These are phyloP conservation scores for Cyclopterus lumpus DNA, from an alignment of 2,797 vertebrate species.

Conservation along the genomic window DNA sequence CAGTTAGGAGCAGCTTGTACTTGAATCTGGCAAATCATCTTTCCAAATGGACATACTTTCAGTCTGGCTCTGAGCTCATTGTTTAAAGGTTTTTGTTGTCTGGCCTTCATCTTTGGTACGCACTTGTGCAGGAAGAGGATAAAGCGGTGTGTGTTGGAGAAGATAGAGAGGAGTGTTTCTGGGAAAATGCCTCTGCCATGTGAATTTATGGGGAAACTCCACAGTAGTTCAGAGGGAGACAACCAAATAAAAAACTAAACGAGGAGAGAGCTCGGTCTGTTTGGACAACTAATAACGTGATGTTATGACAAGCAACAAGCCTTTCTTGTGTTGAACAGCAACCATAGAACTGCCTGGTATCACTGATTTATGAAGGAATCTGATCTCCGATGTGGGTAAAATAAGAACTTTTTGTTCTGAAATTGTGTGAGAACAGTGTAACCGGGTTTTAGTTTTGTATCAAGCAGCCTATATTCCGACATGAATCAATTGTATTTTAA, in stretches of 20 bases:
- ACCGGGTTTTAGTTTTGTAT: background rate
- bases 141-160: conserved; percentile 30
- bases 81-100: conserved; percentile 42
- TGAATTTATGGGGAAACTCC: conserved; percentile 60
- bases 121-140: conserved; percentile 52
- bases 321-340: background rate
- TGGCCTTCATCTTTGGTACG: conserved; percentile 31
- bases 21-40: conserved; percentile 22
- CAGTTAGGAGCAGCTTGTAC: conserved; percentile 11
- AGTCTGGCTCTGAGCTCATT: conserved; percentile 40
- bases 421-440: background rate
- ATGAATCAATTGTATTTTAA: background rate
- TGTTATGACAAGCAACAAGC: conserved; percentile 57
- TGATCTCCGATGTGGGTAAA: background rate
- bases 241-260: conserved; percentile 16
- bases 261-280: conserved; percentile 19
- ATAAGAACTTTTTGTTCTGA: background rate
- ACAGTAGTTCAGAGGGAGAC: conserved; percentile 48
- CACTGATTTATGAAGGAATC: background rate
- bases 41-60: conserved; percentile 14
- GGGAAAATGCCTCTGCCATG: conserved; percentile 61
- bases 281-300: conserved; percentile 55
- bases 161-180: conserved; percentile 48
- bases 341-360: conserved; percentile 16
- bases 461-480: background rate